These are phyloP conservation scores for Melipona quadrifasciata DNA, from an alignment of 1,140 invertebrate species.

Conservation along the genomic window DNA sequence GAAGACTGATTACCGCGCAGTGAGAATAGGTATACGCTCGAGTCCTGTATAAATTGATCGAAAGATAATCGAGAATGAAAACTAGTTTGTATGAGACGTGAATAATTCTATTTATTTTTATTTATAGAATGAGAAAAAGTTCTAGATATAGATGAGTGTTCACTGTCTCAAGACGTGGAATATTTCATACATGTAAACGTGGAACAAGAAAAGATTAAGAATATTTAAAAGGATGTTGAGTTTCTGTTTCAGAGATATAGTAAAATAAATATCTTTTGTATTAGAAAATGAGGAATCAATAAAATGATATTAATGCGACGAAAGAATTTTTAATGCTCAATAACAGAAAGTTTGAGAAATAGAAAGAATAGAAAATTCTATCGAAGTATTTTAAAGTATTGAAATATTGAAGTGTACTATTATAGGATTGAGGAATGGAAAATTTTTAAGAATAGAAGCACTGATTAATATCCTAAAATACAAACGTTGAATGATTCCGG, in stretches of 20 bases:
- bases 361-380: no score
- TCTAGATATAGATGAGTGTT: neutral
- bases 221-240: neutral
- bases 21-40: neutral
- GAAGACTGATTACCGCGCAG: slow-evolving; percentile 16
- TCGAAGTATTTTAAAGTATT: no score
- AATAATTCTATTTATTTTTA: neutral
- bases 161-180: neutral
- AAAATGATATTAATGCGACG: neutral
- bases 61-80: neutral
- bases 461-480: no score
- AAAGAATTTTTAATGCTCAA: neutral
- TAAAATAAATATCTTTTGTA: neutral
- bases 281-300: neutral
- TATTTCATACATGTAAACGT: neutral
- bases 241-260: neutral
- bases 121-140: neutral
- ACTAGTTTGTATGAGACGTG: neutral
- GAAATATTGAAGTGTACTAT: no score
- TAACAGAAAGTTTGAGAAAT: neutral
- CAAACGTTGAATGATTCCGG: no score
- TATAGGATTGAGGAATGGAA: no score
- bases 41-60: neutral
- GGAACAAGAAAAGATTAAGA: neutral
- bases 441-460: no score